These are phyloP conservation scores for Pherbina coryleti DNA, from an alignment of 2,888 invertebrate species.

Conservation along the genomic window DNA sequence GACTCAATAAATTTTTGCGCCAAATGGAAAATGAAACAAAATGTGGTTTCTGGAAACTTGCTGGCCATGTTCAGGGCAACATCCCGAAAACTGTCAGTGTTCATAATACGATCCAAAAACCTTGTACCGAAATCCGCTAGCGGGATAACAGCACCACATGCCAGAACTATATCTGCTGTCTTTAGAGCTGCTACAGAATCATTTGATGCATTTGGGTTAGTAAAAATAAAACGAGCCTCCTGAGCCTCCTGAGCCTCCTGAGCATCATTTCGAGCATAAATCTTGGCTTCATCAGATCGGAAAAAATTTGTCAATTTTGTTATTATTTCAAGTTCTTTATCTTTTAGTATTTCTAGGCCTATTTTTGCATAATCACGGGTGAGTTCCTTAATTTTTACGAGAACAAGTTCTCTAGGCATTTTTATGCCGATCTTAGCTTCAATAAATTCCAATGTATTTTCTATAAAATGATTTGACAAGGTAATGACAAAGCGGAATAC, in stretches of 20 bases:
- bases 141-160: background rate
- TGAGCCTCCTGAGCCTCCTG: too few species aligned
- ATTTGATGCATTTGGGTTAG: too few species aligned
- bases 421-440: background rate
- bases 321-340: background rate
- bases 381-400: background rate
- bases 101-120: background rate
- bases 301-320: background rate
- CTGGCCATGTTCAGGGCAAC: background rate
- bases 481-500: background rate
- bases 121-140: background rate
- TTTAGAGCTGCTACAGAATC: background rate
- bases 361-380: background rate
- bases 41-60: background rate
- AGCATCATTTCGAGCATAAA: background rate
- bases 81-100: background rate
- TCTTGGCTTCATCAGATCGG: background rate
- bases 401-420: background rate
- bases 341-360: background rate
- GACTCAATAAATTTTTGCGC: background rate
- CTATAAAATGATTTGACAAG: slow-evolving; percentile 1
- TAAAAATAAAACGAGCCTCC: too few species aligned
- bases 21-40: background rate
- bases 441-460: background rate
- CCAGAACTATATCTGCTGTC: background rate